phyloP scores from a whole-genome alignment of 1,140 invertebrate species.

The Gonioctena quinquepunctata region DNA sequence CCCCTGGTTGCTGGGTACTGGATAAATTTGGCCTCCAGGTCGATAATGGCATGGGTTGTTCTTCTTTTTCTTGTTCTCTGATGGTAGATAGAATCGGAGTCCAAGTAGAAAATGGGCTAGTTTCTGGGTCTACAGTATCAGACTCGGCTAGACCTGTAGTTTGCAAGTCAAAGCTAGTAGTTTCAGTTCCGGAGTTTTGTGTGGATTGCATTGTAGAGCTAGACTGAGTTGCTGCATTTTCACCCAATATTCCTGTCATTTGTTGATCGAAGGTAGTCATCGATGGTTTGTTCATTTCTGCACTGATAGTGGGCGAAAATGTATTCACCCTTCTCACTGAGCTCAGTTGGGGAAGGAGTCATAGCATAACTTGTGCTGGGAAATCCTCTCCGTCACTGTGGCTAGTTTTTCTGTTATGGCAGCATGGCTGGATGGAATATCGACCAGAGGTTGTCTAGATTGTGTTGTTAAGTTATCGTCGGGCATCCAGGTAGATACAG shows the following conservation, averaged over 20 bases:
- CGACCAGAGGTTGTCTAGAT: neutral
- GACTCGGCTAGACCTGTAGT: neutral
- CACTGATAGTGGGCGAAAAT: neutral
- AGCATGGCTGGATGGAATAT: neutral
- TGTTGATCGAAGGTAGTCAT: too few species aligned
- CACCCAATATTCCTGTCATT: too few species aligned
- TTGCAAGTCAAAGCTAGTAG: neutral
- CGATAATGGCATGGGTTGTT: neutral
- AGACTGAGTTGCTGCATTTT: too few species aligned
- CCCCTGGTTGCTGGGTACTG: neutral
- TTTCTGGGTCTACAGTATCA: neutral
- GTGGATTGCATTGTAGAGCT: too few species aligned
- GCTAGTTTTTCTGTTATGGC: slow-evolving; percentile 18
- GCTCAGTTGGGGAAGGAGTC: too few species aligned
- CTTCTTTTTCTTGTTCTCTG: neutral
- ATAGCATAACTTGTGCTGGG: too few species aligned
- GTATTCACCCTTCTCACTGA: too few species aligned
- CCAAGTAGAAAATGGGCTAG: neutral
- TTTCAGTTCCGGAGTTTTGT: neutral
- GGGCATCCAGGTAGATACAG: neutral
- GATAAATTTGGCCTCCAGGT: neutral
- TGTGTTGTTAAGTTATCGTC: too few species aligned
- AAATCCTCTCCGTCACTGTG: too few species aligned
- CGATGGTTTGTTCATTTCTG: neutral
- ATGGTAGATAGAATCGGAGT: neutral